Evolutionary conservation across 2,888 invertebrate genomes (phyloP), one percentile per base, ranked within the genome.

Genomic region (Cheilosia vernalis): DNA sequence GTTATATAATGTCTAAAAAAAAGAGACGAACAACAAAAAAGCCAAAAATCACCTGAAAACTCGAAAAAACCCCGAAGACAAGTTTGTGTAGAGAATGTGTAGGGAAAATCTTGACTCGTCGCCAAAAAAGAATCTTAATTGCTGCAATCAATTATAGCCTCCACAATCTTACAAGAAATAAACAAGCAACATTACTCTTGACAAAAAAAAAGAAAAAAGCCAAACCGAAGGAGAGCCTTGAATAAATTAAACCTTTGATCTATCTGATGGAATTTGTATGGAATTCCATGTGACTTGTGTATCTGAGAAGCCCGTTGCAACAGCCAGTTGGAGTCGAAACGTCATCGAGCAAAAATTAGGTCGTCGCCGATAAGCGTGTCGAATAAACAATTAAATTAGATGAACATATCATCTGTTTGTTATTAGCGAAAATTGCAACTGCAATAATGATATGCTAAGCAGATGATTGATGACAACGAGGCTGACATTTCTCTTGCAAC

Each of bases 231-330:
- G 67, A 70, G 84, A 84, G 76, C 84, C 74, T 80, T 80, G 80
- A 84, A 84, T 84, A 84, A 80, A 84, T 84, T 30, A 27, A 80
- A 60, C 37, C 60, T 64, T 80, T 80, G 70, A 76, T 74, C 64
- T 76, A 84, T 79, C 79, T 69, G 66, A 67, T 80, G 74, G 74
- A 80, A 84, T 84, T 84, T 33, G 76, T 60, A 27, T 7, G 80
- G 84, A 80, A 84, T 80, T 74, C 80, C 69, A 79, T 63, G 24
- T 60, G 60, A 74, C 21, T 21, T 21, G 21, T 74, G 63, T 69
- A 56, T 70, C 15, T 66, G 44, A 40, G 47, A 64, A 53, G n/a
- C 21, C 49, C 19, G 37, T 64, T n/a, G 19, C 37, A 37, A 37
- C 37, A 37, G 10, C 37, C 15, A 30, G 21, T n/a, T 47, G 30